Conservation (phyloP, 2,113 vertebrate genomes). For the Oncorhynchus keta region DNA sequence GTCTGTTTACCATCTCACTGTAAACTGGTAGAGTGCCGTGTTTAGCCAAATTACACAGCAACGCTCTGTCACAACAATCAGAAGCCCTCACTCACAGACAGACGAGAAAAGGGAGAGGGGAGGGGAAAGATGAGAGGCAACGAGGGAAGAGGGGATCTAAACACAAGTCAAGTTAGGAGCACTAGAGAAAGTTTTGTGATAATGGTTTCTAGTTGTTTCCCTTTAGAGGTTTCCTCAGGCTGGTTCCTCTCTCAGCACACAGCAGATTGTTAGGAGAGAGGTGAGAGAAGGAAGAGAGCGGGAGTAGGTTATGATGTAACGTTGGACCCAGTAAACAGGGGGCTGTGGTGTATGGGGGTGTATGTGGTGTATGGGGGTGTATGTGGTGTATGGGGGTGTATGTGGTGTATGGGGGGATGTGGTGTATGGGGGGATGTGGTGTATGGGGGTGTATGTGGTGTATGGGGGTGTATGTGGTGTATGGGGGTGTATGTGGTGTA, state of each 20-base stretch:
- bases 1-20: constrained; percentile 67
- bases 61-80: constrained; percentile 68
- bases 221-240: constrained; percentile 22
- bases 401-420: no score
- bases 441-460: background rate
- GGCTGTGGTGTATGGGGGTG: no score
- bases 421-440: no score
- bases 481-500: no score
- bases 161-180: constrained; percentile 49
- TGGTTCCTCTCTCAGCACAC: constrained; percentile 2
- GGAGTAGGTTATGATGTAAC: constrained; percentile 14
- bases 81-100: constrained; percentile 54
- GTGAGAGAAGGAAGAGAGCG: constrained; percentile 8
- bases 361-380: no score
- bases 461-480: no score
- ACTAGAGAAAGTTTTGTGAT: constrained; percentile 28
- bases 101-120: constrained; percentile 47
- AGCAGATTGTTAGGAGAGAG: no score
- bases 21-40: constrained; percentile 55
- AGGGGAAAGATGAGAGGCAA: constrained; percentile 35
- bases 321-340: no score
- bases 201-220: constrained; percentile 34
- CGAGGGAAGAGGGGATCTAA: background rate
- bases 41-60: constrained; percentile 76
- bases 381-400: no score